Evolutionary conservation across 2,888 invertebrate genomes (phyloP).

Genomic region (Norana najaformis): DNA sequence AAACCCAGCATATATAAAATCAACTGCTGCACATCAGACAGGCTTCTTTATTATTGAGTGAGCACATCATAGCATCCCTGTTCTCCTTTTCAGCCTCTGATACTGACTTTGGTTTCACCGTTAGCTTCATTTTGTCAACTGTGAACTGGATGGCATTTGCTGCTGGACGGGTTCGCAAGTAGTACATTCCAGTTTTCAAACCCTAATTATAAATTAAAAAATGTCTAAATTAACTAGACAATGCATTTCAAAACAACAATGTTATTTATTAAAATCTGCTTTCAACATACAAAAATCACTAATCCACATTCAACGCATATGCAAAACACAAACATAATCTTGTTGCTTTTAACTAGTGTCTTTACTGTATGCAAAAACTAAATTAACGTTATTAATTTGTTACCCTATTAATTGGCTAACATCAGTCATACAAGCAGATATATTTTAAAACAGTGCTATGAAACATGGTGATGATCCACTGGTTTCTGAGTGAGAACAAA

Average conservation of each 20-base stretch:
- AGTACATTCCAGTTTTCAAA: conserved; percentile 98
- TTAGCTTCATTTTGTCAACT: conserved; percentile 80
- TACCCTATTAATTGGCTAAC: too few relatives aligned
- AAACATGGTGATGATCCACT: too few relatives aligned
- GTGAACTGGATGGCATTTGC: conserved; percentile 96
- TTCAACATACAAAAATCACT: too few relatives aligned
- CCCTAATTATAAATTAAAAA: conserved; percentile 68
- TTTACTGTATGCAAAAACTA: too few relatives aligned
- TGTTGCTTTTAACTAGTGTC: too few relatives aligned
- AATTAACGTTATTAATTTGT: too few relatives aligned
- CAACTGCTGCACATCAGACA: conserved; percentile 80
- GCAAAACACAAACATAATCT: too few relatives aligned
- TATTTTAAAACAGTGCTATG: too few relatives aligned
- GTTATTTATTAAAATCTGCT: neutral
- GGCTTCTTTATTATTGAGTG: conserved; percentile 82
- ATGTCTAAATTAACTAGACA: neutral
- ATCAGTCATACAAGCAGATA: too few relatives aligned
- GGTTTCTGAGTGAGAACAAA: too few relatives aligned
- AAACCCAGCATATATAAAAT: neutral
- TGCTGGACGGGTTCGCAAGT: conserved; percentile 92
- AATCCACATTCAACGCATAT: too few relatives aligned
- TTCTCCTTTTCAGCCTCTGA: conserved; percentile 63
- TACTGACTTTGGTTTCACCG: conserved; percentile 33
- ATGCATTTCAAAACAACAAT: neutral
- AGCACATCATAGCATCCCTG: conserved; percentile 81